These are phyloP conservation scores for Silurus lanzhouensis DNA, from an alignment of 2,797 vertebrate species.

Conservation along the genomic window DNA sequence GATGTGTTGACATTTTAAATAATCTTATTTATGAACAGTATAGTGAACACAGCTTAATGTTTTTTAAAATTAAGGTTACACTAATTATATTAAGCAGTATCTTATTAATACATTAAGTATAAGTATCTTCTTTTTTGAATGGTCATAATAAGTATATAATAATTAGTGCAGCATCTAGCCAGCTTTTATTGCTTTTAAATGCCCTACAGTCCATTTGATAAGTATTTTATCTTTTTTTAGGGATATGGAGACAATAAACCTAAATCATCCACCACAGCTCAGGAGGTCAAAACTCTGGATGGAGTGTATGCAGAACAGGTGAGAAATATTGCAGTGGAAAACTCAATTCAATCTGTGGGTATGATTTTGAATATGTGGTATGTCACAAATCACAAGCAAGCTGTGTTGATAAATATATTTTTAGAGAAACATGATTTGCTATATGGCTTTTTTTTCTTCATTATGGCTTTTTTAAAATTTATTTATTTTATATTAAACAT, in stretches of 20 bases:
- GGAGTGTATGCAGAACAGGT: slow-evolving; percentile 92
- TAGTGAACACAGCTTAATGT: too few relatives aligned
- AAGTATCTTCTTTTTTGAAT: too few relatives aligned
- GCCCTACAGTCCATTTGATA: background rate
- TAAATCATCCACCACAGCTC: slow-evolving; percentile 92
- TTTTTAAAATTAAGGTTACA: too few relatives aligned
- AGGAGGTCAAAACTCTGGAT: slow-evolving; percentile 94
- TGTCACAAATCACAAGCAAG: background rate
- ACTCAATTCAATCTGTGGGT: background rate
- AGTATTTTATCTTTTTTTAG: slow-evolving; percentile 63
- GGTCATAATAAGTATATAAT: too few relatives aligned
- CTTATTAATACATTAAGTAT: too few relatives aligned
- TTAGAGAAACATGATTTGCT: too few relatives aligned
- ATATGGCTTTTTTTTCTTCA: too few relatives aligned
- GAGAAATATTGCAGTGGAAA: slow-evolving; percentile 26
- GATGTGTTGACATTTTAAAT: background rate
- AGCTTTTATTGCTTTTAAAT: background rate
- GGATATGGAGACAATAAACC: slow-evolving; percentile 96
- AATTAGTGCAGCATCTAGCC: too few relatives aligned
- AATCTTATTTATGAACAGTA: too few relatives aligned
- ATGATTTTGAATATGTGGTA: background rate
- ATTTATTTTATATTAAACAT: too few relatives aligned
- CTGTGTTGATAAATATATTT: background rate
- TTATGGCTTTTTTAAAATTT: too few relatives aligned
- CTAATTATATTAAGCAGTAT: too few relatives aligned